Conservation (phyloP, 2,113 vertebrate species). For the Callopanchax toddi region DNA sequence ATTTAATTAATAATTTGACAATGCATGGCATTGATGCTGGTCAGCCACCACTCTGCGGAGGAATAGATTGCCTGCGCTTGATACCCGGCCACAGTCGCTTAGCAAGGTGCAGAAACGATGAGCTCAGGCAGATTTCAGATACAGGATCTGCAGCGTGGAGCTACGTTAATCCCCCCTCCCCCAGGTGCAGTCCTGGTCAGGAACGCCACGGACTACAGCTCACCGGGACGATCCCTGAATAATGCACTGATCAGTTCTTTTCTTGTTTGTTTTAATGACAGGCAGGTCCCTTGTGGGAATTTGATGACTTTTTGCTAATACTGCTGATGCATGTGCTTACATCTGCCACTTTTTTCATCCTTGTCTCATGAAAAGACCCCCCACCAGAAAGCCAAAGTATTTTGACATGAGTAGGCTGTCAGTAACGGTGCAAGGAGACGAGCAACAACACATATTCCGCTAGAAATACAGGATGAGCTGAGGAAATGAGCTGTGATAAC, state of each 20-base stretch:
- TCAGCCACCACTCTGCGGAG: constrained; percentile 57
- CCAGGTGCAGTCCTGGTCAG: constrained; percentile 55
- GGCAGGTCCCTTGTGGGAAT: constrained; percentile 71
- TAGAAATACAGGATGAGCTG: constrained; percentile 49
- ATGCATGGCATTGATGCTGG: constrained; percentile 65
- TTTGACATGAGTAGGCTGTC: constrained; percentile 52
- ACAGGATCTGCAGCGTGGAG: constrained; percentile 43
- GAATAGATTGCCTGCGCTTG: constrained; percentile 67
- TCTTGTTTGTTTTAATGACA: constrained; percentile 81
- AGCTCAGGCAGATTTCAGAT: constrained; percentile 75
- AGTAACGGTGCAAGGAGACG: constrained; percentile 36
- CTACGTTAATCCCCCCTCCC: constrained; percentile 65
- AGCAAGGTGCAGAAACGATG: constrained; percentile 63
- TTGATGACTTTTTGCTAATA: constrained; percentile 82
- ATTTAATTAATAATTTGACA: constrained; percentile 76
- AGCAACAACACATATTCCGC: constrained; percentile 39
- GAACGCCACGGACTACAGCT: constrained; percentile 37
- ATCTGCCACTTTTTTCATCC: constrained; percentile 61
- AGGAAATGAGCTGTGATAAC: constrained; percentile 65
- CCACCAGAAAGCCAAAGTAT: constrained; percentile 56
- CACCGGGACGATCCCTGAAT: constrained; percentile 72
- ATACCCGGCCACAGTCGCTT: constrained; percentile 58
- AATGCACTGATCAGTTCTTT: constrained; percentile 88
- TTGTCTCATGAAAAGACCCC: constrained; percentile 57
- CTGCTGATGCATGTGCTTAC: constrained; percentile 78